A percentile compares a stretch with the other conserved stretches of the same genome.
Conservation (phyloP, 2,797 vertebrate genomes). For the Anomalospiza imberbis region DNA sequence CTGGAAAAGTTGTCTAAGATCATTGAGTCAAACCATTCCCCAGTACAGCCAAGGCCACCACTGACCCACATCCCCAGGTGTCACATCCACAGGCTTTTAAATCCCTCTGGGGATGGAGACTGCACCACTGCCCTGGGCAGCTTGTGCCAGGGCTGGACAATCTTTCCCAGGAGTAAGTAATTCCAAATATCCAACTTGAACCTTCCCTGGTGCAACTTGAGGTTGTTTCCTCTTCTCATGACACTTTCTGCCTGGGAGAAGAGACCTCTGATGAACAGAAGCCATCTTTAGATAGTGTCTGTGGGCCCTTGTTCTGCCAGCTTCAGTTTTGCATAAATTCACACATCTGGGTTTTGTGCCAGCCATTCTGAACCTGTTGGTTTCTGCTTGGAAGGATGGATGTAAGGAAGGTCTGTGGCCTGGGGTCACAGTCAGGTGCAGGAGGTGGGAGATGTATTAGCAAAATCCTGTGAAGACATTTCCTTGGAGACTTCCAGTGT, state of each 20-base stretch:
- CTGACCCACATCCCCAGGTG: fast-evolving
- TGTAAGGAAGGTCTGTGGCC: neutral
- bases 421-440: fast-evolving
- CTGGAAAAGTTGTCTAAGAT: neutral
- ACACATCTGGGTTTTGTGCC: fast-evolving
- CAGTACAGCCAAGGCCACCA: neutral
- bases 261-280: neutral
- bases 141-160: neutral
- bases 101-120: neutral
- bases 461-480: neutral
- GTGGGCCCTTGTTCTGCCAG: neutral
- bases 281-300: neutral
- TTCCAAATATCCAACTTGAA: neutral
- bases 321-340: neutral
- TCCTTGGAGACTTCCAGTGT: neutral
- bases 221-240: neutral
- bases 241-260: neutral
- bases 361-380: neutral
- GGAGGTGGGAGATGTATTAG: neutral
- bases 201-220: neutral
- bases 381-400: neutral
- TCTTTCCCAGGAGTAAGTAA: neutral
- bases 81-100: neutral
- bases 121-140: neutral
- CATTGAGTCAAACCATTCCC: fast-evolving